phyloP scores from a whole-genome alignment of 2,113 vertebrate genomes.

The Lagopus leucura region DNA sequence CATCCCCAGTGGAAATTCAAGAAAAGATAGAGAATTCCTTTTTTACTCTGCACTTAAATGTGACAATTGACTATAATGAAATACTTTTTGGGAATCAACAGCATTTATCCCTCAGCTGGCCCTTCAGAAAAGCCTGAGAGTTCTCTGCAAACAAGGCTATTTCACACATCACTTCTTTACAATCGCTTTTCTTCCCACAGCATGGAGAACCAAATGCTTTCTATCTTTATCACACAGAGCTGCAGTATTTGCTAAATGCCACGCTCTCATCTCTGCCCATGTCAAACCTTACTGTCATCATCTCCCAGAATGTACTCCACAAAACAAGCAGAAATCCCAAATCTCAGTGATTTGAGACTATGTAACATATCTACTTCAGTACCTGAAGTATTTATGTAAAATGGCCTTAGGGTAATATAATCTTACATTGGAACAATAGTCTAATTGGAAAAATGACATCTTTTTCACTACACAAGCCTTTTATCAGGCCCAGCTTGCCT shows the following conservation, averaged over 20 bases:
- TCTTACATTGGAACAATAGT: background rate
- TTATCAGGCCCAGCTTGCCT: background rate
- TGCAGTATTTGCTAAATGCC: background rate
- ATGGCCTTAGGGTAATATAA: background rate
- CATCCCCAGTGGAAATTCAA: background rate
- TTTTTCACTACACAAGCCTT: background rate
- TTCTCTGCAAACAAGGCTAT: background rate
- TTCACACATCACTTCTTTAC: background rate
- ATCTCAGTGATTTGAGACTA: background rate
- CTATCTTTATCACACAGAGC: background rate
- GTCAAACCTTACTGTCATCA: background rate
- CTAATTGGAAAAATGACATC: background rate
- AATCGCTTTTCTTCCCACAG: background rate
- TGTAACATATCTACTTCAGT: background rate
- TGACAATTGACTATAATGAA: background rate
- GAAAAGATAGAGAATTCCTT: background rate
- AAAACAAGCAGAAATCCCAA: background rate
- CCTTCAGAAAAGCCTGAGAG: background rate
- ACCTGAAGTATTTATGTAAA: background rate
- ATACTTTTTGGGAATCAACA: background rate
- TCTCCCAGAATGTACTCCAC: background rate
- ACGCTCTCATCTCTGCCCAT: background rate
- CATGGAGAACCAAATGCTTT: background rate
- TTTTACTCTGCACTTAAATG: background rate
- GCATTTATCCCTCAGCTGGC: background rate